These are phyloP conservation scores for Hycleus cichorii DNA, from an alignment of 1,140 invertebrate species.

Conservation along the genomic window DNA sequence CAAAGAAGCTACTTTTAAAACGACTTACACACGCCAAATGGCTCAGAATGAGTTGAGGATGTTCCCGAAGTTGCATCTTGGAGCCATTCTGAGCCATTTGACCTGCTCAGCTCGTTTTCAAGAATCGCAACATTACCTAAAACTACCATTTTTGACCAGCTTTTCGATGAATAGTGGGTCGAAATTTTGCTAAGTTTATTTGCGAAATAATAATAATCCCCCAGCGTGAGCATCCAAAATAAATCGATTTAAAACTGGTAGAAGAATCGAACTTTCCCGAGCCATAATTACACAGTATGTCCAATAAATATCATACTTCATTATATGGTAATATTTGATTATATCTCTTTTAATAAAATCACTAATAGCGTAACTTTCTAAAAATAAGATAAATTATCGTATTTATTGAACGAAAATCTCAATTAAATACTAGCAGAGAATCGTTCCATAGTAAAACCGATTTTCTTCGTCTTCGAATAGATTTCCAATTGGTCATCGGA, in stretches of 20 bases:
- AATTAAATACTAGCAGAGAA: constrained; percentile 33
- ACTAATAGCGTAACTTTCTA: constrained; percentile 33
- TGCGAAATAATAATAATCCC: constrained; percentile 7
- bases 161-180: too few species aligned
- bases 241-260: constrained; percentile 14
- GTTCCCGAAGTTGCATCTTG: too few species aligned
- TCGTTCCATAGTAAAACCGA: constrained; percentile 47
- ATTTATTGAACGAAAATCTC: too few species aligned
- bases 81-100: too few species aligned
- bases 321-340: constrained; percentile 41
- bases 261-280: constrained; percentile 45
- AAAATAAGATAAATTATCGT: too few species aligned
- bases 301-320: constrained; percentile 48
- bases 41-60: too few species aligned
- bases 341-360: constrained; percentile 47
- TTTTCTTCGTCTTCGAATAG: constrained; percentile 40
- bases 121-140: too few species aligned
- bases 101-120: too few species aligned
- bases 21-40: too few species aligned
- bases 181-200: too few species aligned
- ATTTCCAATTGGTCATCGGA: constrained; percentile 39
- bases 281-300: constrained; percentile 47
- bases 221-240: constrained; percentile 22
- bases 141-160: too few species aligned
- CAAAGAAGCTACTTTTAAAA: too few species aligned